Evolutionary conservation across 2,797 vertebrate species (phyloP), one percentile per base, ranked within the genome.

Genomic region (Peromyscus aztecus): DNA sequence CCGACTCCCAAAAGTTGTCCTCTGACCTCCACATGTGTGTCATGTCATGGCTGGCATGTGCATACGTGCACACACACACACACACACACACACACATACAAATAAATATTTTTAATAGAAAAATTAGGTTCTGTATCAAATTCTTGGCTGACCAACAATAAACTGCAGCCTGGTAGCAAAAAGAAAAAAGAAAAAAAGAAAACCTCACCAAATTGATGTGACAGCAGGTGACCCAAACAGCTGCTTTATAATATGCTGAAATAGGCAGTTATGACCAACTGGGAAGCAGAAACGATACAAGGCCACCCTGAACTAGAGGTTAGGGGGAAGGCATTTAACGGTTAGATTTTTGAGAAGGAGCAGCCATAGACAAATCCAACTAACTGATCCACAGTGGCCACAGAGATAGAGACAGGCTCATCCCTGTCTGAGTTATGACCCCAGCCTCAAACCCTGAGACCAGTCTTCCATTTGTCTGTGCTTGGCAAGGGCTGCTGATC

Each of bases 161-260:
- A 94, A 95, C 95, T 67, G 31, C 55, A 96, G 49, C 13, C 63
- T 73, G 21, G 37, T 27, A 43, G 69, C 2, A 89, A 91, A 67
- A 97, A 89, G 46, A 69, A 43, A 93, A 94, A 90, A 83, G 14
- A 52, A 49, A 91, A 67, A 97, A 89, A 59, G 52, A 93, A 94
- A 90, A 83, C 21, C 24, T 96, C 46, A 63, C 43, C 61, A 95
- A 95, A 77, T 43, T 89, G 69, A 95, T 69, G 43, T 77, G 34
- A 95, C 49, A 96, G 86, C 95, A 97, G 94, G 87, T 95, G 86
- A 97, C 86, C 75, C 83, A 77, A 87, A 80, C 95, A 97, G 93
- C 80, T 95, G 95, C 90, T 93, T 95, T 82, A 31, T 49, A 73
- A 89, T 67, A 75, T 94, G 94, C 95, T 96, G 86, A 96, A 90